A percentile compares a stretch with the other conserved stretches of the same genome.
These are phyloP conservation scores for Polietes domitor DNA, from an alignment of 2,888 invertebrate genomes.

Conservation along the genomic window DNA sequence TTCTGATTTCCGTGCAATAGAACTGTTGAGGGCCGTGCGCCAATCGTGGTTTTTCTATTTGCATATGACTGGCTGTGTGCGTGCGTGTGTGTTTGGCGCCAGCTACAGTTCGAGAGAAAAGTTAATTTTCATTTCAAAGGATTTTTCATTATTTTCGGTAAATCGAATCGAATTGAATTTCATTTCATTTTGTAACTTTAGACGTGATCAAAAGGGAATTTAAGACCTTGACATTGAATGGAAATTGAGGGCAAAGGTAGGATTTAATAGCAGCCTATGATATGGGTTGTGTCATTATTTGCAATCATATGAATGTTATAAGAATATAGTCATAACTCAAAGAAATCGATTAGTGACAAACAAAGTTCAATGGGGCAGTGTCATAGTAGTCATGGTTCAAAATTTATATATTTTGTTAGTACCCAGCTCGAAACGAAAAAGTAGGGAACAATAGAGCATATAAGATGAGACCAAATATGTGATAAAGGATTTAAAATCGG, in stretches of 20 bases:
- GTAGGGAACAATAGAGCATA: no score
- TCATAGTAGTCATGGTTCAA: no score
- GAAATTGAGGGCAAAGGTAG: neutral
- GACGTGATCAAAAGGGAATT: neutral
- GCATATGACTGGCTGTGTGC: slow-evolving; percentile 1
- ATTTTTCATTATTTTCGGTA: slow-evolving; percentile 4
- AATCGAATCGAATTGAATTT: slow-evolving; percentile 13
- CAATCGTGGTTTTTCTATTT: neutral
- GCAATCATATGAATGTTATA: no score
- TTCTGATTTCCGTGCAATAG: slow-evolving; percentile 24
- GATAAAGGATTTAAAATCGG: no score
- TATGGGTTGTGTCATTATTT: no score
- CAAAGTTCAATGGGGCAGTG: no score
- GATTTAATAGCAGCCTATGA: no score
- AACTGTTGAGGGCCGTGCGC: neutral
- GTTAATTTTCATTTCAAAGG: slow-evolving; percentile 27
- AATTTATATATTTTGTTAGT: no score
- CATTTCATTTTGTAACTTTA: neutral
- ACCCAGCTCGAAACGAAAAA: no score
- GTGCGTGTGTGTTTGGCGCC: neutral
- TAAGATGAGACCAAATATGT: no score
- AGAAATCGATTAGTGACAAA: no score
- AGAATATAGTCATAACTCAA: no score
- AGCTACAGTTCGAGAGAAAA: neutral
- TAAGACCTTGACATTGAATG: neutral